A percentile compares a stretch with the other conserved stretches of the same genome.
These are phyloP conservation scores for Rhipidura dahli DNA, from an alignment of 2,113 vertebrate species.

Conservation along the genomic window DNA sequence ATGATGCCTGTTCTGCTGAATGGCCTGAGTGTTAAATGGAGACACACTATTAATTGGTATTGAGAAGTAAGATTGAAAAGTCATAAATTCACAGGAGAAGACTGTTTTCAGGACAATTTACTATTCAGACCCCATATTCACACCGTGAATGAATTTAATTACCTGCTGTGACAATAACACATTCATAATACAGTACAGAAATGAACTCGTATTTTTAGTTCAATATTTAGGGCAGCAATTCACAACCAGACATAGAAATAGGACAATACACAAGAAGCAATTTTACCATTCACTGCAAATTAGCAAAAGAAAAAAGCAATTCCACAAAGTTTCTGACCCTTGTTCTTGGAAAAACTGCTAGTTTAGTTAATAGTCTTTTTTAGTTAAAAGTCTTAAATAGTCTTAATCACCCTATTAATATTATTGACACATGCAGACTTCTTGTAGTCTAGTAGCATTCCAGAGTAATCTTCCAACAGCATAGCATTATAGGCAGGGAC, in stretches of 20 bases:
- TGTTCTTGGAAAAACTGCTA: not conserved
- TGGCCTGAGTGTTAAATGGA: constrained; percentile 27
- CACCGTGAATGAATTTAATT: constrained; percentile 68
- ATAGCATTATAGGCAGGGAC: not conserved
- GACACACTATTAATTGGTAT: constrained; percentile 58
- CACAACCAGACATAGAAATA: not conserved
- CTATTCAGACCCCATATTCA: constrained; percentile 48
- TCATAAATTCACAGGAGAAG: constrained; percentile 44
- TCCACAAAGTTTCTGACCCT: not conserved
- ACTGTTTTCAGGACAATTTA: constrained; percentile 61
- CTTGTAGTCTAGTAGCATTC: not conserved
- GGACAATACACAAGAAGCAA: not conserved
- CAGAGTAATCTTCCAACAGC: not conserved
- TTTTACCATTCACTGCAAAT: not conserved
- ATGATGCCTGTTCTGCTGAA: not conserved
- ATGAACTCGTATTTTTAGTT: constrained; percentile 50
- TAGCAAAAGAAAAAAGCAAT: not conserved
- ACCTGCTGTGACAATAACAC: constrained; percentile 57
- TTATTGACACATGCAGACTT: not conserved
- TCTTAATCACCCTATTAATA: not conserved
- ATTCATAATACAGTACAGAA: constrained; percentile 61
- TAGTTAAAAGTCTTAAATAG: not conserved
- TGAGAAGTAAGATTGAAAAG: constrained; percentile 35
- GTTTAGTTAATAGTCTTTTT: constrained; percentile 7
- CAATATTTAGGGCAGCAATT: constrained; percentile 56